These are phyloP conservation scores for Himantopus leucocephalus DNA, from an alignment of 2,113 vertebrate genomes.

Conservation along the genomic window DNA sequence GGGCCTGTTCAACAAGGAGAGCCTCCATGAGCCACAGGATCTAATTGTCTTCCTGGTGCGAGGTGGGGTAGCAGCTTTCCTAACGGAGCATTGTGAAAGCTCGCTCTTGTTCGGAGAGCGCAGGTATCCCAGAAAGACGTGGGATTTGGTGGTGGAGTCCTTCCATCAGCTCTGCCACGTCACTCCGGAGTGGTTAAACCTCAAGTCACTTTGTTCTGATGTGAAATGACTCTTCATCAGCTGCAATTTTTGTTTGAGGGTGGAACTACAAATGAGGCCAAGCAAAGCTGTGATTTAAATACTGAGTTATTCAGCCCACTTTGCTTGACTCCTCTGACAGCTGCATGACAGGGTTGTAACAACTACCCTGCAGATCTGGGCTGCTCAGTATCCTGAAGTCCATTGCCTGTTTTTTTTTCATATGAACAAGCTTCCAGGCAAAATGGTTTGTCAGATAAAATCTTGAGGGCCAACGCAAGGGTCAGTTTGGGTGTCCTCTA, in stretches of 20 bases:
- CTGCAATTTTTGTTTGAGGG: background rate
- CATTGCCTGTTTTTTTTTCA: background rate
- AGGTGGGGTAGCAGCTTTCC: background rate
- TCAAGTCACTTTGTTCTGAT: background rate
- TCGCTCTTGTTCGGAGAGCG: accelerated
- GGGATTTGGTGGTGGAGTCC: background rate
- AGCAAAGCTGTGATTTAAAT: background rate
- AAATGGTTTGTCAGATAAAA: background rate
- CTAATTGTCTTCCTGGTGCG: accelerated
- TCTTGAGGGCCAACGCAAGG: background rate
- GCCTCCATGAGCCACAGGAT: background rate
- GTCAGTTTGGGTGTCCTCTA: background rate
- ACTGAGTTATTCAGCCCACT: background rate
- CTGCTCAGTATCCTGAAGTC: background rate
- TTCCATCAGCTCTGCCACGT: background rate
- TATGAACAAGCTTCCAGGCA: background rate
- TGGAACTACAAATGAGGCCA: background rate
- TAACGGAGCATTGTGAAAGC: background rate
- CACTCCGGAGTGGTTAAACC: background rate
- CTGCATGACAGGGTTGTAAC: background rate
- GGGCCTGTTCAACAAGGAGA: background rate
- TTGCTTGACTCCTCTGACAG: background rate
- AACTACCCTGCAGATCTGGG: background rate
- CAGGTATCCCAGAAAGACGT: background rate
- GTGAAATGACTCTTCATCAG: background rate